Percentiles rank a stretch among this genome's conserved stretches.
These are phyloP conservation scores for Cydia pomonella DNA, from an alignment of 1,140 invertebrate species.

Conservation along the genomic window DNA sequence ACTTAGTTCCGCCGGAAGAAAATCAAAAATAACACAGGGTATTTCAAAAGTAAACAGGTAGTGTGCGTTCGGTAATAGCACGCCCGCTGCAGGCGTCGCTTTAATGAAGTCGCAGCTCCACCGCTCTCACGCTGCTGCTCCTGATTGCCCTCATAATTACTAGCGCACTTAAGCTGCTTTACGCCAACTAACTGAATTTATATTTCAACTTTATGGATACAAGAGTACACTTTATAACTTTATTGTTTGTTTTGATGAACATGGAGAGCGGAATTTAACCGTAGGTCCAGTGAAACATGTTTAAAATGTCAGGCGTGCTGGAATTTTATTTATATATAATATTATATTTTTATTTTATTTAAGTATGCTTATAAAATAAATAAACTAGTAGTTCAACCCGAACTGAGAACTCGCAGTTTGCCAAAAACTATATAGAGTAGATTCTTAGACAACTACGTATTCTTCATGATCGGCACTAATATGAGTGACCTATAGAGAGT, in stretches of 20 bases:
- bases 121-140: background rate
- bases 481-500: no score
- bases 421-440: no score
- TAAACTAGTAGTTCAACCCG: no score
- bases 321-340: no score
- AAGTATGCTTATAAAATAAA: no score
- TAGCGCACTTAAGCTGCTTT: constrained; percentile 18
- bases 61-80: background rate
- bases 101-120: background rate
- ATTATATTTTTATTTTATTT: no score
- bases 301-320: no score
- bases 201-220: constrained; percentile 9
- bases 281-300: background rate
- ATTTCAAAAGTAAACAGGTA: background rate
- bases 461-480: no score
- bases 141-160: constrained; percentile 14
- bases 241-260: background rate
- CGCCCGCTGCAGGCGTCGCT: background rate
- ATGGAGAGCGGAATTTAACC: background rate
- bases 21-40: background rate
- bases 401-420: no score
- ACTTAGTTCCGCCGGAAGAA: background rate
- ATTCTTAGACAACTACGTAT: no score
- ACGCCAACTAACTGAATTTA: constrained; percentile 6
- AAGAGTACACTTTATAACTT: constrained; percentile 4